phyloP scores from a whole-genome alignment of 2,113 vertebrate genomes.

The Deroptyus accipitrinus region DNA sequence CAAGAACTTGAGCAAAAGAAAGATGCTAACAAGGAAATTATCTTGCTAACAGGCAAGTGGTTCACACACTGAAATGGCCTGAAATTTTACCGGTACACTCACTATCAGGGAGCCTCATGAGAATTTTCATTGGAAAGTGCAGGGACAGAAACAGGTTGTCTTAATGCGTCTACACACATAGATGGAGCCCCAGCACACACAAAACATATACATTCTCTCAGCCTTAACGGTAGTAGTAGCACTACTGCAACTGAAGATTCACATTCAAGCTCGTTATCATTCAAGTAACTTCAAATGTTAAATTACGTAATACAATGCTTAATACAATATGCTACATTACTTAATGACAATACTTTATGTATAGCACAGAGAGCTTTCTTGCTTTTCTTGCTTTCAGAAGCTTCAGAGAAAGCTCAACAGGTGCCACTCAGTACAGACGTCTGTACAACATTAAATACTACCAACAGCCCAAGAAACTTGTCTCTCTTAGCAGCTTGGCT shows the following conservation, averaged over 20 bases:
- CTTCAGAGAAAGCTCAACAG: neutral
- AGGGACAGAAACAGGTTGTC: neutral
- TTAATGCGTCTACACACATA: neutral
- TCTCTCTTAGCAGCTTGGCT: neutral
- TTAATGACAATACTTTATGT: neutral
- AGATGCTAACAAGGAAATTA: neutral
- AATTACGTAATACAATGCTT: neutral
- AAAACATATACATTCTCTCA: neutral
- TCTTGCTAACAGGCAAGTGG: neutral
- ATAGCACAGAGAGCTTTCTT: neutral
- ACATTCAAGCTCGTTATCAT: neutral
- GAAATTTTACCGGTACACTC: neutral
- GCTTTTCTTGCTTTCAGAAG: neutral
- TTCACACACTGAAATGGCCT: neutral
- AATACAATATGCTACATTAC: neutral
- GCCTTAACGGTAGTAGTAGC: neutral
- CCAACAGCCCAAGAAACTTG: neutral
- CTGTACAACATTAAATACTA: neutral
- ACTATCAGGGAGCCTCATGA: neutral
- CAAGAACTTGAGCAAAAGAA: neutral
- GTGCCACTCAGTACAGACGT: neutral
- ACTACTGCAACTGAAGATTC: neutral
- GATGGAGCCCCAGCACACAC: neutral
- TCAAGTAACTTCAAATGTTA: neutral
- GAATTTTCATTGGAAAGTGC: neutral